phyloP scores from a whole-genome alignment of 1,140 invertebrate species.

The Drosophila albomicans region DNA sequence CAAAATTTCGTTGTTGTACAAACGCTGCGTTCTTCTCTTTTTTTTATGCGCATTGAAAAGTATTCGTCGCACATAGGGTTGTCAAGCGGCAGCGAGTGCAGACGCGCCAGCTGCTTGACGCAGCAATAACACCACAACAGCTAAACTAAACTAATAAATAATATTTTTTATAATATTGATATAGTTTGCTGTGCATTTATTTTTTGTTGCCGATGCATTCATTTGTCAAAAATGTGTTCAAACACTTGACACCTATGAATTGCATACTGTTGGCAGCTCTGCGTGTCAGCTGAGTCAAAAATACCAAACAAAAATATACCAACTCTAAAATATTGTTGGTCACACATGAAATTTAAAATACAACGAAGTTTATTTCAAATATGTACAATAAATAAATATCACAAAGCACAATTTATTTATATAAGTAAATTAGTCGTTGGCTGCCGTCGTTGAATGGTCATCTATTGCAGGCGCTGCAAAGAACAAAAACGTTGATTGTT shows the following conservation, averaged over 20 bases:
- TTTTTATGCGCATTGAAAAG: slow-evolving; percentile 65
- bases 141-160: neutral
- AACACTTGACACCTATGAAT: neutral
- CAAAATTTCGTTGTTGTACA: slow-evolving; percentile 29
- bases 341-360: slow-evolving; percentile 43
- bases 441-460: neutral
- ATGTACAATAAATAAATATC: slow-evolving; percentile 54
- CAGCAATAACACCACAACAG: neutral
- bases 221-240: slow-evolving; percentile 12
- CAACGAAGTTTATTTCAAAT: slow-evolving; percentile 57
- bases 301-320: slow-evolving; percentile 14
- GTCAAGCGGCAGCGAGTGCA: slow-evolving; percentile 6
- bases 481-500: slow-evolving; percentile 22
- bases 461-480: slow-evolving; percentile 71
- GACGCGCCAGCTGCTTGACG: slow-evolving; percentile 13
- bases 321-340: neutral
- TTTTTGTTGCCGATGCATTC: neutral
- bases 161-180: neutral
- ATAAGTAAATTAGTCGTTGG: slow-evolving; percentile 16
- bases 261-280: slow-evolving; percentile 45
- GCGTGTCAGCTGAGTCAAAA: slow-evolving; percentile 37
- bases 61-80: slow-evolving; percentile 57
- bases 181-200: too few relatives aligned
- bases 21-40: slow-evolving; percentile 32
- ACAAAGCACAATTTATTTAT: slow-evolving; percentile 50